Percentiles rank a stretch among this genome's conserved stretches.
phyloP scores from a whole-genome alignment of 2,113 vertebrate genomes.

The Ageneiosus marmoratus region DNA sequence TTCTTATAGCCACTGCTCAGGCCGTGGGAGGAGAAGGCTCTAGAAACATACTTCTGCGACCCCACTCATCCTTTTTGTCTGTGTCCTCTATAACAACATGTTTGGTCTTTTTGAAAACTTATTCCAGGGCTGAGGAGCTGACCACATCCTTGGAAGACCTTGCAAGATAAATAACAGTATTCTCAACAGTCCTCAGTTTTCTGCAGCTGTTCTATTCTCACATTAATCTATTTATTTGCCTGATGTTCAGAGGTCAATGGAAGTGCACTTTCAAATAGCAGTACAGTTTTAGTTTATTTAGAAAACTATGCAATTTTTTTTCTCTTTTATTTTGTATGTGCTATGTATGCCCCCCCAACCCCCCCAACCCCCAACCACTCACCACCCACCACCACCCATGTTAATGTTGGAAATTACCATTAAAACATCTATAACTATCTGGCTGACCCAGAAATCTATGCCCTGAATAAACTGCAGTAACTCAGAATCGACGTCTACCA shows the following conservation, averaged over 20 bases:
- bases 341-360: no score
- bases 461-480: slow-evolving; percentile 56
- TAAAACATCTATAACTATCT: slow-evolving; percentile 62
- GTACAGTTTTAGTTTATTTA: no score
- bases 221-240: slow-evolving; percentile 24
- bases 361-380: no score
- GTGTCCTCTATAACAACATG: slow-evolving; percentile 40
- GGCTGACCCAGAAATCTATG: slow-evolving; percentile 53
- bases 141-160: slow-evolving; percentile 73
- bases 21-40: slow-evolving; percentile 71
- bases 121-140: slow-evolving; percentile 69
- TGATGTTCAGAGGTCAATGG: background rate
- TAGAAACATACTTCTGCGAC: slow-evolving; percentile 68
- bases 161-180: slow-evolving; percentile 75
- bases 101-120: slow-evolving; percentile 41
- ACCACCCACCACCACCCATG: no score
- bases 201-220: slow-evolving; percentile 70
- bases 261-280: background rate
- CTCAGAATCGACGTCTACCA: slow-evolving; percentile 32
- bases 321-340: background rate
- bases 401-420: slow-evolving; percentile 18
- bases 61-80: slow-evolving; percentile 15
- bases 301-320: background rate
- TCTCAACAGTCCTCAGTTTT: slow-evolving; percentile 71
- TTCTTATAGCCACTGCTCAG: slow-evolving; percentile 62